A percentile compares a stretch with the other conserved stretches of the same genome.
phyloP scores from a whole-genome alignment of 2,888 invertebrate species.

The Isoperla grammatica region DNA sequence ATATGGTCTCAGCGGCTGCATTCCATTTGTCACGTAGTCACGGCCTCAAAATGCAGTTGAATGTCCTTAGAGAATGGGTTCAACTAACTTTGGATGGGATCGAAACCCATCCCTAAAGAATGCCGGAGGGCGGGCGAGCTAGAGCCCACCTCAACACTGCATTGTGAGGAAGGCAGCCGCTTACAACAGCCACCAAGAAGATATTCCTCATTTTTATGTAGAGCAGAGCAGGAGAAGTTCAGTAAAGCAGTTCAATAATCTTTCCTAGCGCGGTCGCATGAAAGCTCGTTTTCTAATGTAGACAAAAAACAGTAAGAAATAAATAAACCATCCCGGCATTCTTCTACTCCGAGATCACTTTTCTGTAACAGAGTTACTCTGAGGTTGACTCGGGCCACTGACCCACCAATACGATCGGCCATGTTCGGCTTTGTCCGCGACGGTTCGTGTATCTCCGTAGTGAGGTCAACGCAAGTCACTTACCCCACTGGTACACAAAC shows the following conservation, averaged over 20 bases:
- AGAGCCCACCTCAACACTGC: too few relatives aligned
- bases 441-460: conserved; percentile 30
- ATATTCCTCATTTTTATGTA: conserved; percentile 1
- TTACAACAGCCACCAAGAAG: too few relatives aligned
- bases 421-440: conserved; percentile 22
- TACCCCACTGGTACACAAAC: conserved; percentile 46
- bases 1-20: neutral
- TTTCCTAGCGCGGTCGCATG: neutral
- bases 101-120: neutral
- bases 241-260: conserved; percentile 18
- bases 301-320: conserved; percentile 10
- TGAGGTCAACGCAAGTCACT: conserved; percentile 61
- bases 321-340: conserved; percentile 12
- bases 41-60: neutral
- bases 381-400: conserved; percentile 28
- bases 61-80: conserved; percentile 1
- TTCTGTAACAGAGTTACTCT: conserved; percentile 10
- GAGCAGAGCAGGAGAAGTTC: conserved; percentile 13
- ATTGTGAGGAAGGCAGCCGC: too few relatives aligned
- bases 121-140: neutral
- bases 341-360: conserved; percentile 16
- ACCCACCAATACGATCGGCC: conserved; percentile 28
- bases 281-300: conserved; percentile 14
- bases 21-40: neutral
- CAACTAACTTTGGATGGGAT: conserved; percentile 1